phyloP scores from a whole-genome alignment of 92 coral and sea anemone species.

The Metridium senile region DNA sequence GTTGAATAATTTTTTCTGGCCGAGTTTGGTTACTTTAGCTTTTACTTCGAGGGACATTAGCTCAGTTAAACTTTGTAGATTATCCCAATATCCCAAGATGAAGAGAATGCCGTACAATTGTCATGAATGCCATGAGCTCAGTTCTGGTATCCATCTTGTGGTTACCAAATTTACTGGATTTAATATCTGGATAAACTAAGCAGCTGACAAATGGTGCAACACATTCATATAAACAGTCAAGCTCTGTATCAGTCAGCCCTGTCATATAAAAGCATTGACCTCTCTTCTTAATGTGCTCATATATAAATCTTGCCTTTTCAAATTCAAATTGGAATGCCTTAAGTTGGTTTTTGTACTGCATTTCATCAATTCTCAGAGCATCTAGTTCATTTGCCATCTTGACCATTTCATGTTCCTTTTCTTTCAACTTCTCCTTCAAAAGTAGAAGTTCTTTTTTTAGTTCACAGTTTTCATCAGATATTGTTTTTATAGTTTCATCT shows the following conservation, averaged over 20 bases:
- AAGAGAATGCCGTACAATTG: slow-evolving; percentile 32
- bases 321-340: slow-evolving; percentile 23
- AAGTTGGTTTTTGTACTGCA: slow-evolving; percentile 31
- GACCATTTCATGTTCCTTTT: too few species aligned
- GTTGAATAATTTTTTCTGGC: too few species aligned
- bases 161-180: slow-evolving; percentile 26
- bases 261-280: slow-evolving; percentile 37
- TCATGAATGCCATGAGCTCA: slow-evolving; percentile 53
- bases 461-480: slow-evolving; percentile 29
- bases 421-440: too few species aligned
- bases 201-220: slow-evolving; percentile 21
- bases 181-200: slow-evolving; percentile 35
- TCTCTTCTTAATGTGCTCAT: slow-evolving; percentile 31
- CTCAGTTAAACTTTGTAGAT: too few species aligned
- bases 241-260: slow-evolving; percentile 29
- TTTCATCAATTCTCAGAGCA: slow-evolving; percentile 8
- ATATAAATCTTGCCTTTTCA: slow-evolving; percentile 21
- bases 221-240: slow-evolving; percentile 27
- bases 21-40: too few species aligned
- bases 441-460: slow-evolving; percentile 24
- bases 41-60: too few species aligned
- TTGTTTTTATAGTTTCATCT: slow-evolving; percentile 32
- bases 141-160: slow-evolving; percentile 40
- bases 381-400: too few species aligned
- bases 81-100: slow-evolving; percentile 53